phyloP scores from a whole-genome alignment of 2,113 vertebrate species.

The Monopterus albus region DNA sequence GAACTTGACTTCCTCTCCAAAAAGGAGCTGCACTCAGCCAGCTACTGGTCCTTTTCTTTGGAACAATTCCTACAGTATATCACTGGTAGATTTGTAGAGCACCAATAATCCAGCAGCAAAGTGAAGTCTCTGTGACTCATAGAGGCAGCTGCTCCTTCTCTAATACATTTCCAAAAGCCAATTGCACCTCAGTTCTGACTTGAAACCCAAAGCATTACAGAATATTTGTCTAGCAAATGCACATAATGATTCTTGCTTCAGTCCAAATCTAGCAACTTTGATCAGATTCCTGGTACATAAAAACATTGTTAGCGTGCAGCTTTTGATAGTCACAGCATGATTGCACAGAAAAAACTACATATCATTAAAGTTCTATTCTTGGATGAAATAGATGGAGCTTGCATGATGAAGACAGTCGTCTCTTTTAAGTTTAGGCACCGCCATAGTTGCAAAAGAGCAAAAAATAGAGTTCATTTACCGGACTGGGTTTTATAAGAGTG shows the following conservation, averaged over 20 bases:
- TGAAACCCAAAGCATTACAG: neutral
- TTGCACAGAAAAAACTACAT: no score
- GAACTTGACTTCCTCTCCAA: neutral
- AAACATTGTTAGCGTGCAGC: neutral
- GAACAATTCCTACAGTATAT: neutral
- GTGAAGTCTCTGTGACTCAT: conserved; percentile 39
- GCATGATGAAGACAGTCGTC: conserved; percentile 19
- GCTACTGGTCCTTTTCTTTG: neutral
- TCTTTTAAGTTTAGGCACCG: conserved; percentile 20
- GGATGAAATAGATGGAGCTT: conserved; percentile 1
- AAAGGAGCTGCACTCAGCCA: neutral
- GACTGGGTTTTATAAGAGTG: conserved; percentile 29
- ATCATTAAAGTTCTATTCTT: conserved; percentile 46
- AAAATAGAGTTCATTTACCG: conserved; percentile 64
- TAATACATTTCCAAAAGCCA: neutral
- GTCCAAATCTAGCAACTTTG: neutral
- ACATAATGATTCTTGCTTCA: conserved; percentile 8
- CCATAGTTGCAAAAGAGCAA: neutral
- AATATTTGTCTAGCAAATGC: conserved; percentile 2
- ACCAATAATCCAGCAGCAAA: conserved; percentile 15
- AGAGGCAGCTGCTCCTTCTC: neutral
- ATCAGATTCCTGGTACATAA: neutral
- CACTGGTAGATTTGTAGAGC: neutral
- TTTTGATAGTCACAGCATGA: no score
- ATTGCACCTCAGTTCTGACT: conserved; percentile 13